Evolutionary conservation across 2,113 vertebrate species (phyloP).

Genomic region (Atherinomorus stipes): DNA sequence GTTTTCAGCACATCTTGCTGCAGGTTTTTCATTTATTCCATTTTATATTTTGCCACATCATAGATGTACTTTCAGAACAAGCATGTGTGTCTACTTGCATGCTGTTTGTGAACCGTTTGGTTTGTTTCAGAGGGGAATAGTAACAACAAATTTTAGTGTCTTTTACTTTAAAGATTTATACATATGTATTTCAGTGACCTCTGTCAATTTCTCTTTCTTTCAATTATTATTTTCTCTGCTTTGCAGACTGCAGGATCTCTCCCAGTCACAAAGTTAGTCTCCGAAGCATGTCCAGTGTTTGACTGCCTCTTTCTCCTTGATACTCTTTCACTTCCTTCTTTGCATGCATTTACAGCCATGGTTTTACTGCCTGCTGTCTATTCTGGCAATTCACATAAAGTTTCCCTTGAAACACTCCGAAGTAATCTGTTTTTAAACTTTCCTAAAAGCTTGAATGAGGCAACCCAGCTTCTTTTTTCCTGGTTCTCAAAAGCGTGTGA

Average conservation of each 20-base stretch:
- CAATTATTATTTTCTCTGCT: conserved; percentile 41
- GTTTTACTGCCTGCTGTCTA: background rate
- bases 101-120: conserved; percentile 23
- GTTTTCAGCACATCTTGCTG: too few relatives aligned
- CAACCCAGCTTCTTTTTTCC: too few relatives aligned
- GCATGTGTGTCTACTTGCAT: conserved; percentile 43
- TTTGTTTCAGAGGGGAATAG: conserved; percentile 61
- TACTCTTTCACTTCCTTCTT: background rate
- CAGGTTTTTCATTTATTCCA: too few relatives aligned
- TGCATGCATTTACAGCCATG: conserved; percentile 30
- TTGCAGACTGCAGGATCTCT: conserved; percentile 62
- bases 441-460: too few relatives aligned
- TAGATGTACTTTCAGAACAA: background rate
- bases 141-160: background rate
- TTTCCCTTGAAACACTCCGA: background rate
- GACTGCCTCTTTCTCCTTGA: background rate
- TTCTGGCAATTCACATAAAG: background rate
- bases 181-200: background rate
- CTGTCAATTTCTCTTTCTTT: conserved; percentile 35
- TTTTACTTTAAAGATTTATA: background rate
- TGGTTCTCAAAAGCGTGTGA: too few relatives aligned
- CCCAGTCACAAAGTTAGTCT: conserved; percentile 75
- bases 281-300: conserved; percentile 48
- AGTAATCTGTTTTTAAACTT: background rate
- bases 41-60: too few relatives aligned